phyloP scores from a whole-genome alignment of 2,888 invertebrate genomes.

The Dolichomitus sp. region DNA sequence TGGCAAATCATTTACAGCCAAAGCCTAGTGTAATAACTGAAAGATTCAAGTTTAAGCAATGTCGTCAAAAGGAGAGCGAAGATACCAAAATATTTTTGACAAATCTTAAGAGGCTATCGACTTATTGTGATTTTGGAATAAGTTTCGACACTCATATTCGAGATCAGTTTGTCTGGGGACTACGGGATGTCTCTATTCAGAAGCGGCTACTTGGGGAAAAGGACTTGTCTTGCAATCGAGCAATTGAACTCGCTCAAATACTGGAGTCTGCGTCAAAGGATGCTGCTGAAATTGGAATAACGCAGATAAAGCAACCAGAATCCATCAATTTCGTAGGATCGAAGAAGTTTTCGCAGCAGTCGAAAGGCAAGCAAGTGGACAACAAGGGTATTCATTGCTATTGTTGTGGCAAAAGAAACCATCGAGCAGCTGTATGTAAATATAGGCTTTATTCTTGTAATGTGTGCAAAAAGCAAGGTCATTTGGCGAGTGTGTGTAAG shows the following conservation, averaged over 20 bases:
- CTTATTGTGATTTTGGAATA: slow-evolving; percentile 53
- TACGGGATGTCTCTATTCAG: background rate
- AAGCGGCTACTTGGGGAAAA: slow-evolving; percentile 53
- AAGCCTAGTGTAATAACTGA: background rate
- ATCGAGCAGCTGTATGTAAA: slow-evolving; percentile 39
- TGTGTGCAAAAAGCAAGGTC: slow-evolving; percentile 45
- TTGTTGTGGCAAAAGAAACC: slow-evolving; percentile 50
- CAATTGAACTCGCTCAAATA: slow-evolving; percentile 48
- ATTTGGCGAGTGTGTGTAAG: slow-evolving; percentile 35
- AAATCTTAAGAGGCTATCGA: slow-evolving; percentile 56
- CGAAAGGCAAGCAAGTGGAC: background rate
- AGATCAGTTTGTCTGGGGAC: slow-evolving; percentile 63
- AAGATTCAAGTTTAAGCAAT: background rate
- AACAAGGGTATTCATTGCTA: slow-evolving; percentile 21
- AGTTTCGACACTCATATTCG: slow-evolving; percentile 40
- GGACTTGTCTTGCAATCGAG: slow-evolving; percentile 43
- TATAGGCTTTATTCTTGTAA: slow-evolving; percentile 44
- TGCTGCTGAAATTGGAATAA: slow-evolving; percentile 38
- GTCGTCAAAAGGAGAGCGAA: background rate
- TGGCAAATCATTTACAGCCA: background rate
- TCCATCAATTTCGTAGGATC: slow-evolving; percentile 23
- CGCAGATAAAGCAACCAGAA: background rate
- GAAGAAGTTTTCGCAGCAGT: slow-evolving; percentile 1
- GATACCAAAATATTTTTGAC: slow-evolving; percentile 42
- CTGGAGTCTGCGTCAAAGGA: slow-evolving; percentile 49